Evolutionary conservation across 2,888 invertebrate species (phyloP), one percentile per base, ranked within the genome.

Genomic region (Glaucopsyche alexis): DNA sequence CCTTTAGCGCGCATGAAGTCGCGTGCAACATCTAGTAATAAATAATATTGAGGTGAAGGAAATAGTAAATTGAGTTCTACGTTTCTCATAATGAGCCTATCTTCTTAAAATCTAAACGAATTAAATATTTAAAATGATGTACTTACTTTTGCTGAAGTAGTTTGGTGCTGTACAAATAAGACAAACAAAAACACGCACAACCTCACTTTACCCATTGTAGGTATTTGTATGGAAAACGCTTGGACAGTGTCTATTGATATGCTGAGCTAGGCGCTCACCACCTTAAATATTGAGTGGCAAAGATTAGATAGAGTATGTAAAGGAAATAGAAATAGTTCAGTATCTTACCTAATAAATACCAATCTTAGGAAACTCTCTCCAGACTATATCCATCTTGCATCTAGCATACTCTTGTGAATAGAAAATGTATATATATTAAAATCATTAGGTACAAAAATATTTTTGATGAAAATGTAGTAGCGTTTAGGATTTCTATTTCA

Each of bases 151-250:
- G 47, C 49, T 47, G 13, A 47, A 47, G 14, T 19, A 29, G 14
- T 8, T 13, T 47, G 69, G 49, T 69, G 19, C 49, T 69, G 69
- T 13, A 69, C 29, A 6, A 69, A 49, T 19, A 49, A 47, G 19
- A 47, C 29, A 5, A 69, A 0, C 49, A 69, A 13, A 14, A 49
- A 47, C 69, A 69, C 69, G n/a, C 69, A 69, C 69, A 49, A 47
- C n/a, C 49, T 47, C 19, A 69, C 69, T 69, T 49, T 16, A 49
- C 13, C 29, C 69, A 69, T 69, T 47, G 49, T 69, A 49, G 29
- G 13, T 49, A 42, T 7, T 7, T 40, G 42, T 47, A 19, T 49
- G 29, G 29, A 7, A 4, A 47, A 42, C 16, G 42, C 69, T 69
- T 29, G 69, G 19, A 14, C 69, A 11, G 49, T 49, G 13, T 69